phyloP scores from a whole-genome alignment of 2,888 invertebrate species.

The Itoplectis maculator region DNA sequence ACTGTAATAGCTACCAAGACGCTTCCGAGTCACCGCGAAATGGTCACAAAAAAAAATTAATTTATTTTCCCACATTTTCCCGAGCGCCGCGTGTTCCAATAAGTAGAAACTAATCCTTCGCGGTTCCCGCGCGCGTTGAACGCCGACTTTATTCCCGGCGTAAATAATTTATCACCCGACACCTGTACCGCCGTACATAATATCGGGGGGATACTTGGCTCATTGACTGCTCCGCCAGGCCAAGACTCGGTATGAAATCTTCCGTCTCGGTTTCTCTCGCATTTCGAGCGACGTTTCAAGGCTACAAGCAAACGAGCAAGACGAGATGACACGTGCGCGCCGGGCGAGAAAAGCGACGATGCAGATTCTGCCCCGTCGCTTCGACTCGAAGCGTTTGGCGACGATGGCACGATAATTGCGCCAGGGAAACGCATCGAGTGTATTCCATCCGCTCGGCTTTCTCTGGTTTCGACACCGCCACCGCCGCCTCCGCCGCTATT shows the following conservation, averaged over 20 bases:
- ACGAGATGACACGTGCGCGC: constrained; percentile 8
- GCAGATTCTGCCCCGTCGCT: neutral
- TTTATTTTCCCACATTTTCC: constrained; percentile 18
- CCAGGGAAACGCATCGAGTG: constrained; percentile 2
- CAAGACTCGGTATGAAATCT: neutral
- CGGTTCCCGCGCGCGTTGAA: neutral
- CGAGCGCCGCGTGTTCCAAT: neutral
- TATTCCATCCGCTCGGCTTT: neutral
- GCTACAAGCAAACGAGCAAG: constrained; percentile 17
- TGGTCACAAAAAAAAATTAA: neutral
- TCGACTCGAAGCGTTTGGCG: constrained; percentile 4
- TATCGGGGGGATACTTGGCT: constrained; percentile 15
- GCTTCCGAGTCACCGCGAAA: neutral
- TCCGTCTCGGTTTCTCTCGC: neutral
- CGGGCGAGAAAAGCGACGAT: constrained; percentile 22
- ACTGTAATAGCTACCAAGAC: neutral
- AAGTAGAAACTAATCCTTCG: neutral
- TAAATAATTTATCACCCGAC: constrained; percentile 34
- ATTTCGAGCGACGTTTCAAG: constrained; percentile 6
- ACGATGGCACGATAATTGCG: constrained; percentile 22
- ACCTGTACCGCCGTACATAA: constrained; percentile 31
- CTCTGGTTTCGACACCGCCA: constrained; percentile 28
- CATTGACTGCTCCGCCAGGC: neutral
- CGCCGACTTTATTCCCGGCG: constrained; percentile 30
- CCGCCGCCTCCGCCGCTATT: constrained; percentile 59